These are phyloP conservation scores for Illadopsis cleaveri DNA, from an alignment of 2,113 vertebrate genomes.

Conservation along the genomic window DNA sequence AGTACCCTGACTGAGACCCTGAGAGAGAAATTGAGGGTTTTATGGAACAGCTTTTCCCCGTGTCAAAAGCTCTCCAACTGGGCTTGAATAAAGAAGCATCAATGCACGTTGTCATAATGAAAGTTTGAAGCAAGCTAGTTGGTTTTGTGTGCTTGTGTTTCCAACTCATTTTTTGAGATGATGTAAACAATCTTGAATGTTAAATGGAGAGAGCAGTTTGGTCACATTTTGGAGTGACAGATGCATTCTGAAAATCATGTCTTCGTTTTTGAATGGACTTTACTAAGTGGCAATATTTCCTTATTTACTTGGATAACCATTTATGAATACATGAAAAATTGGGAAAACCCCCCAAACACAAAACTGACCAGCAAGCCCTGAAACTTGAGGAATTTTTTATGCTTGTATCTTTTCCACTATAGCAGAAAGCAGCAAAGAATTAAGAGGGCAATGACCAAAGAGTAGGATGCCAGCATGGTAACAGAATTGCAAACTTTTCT, in stretches of 20 bases:
- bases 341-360: fast-evolving
- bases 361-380: not conserved
- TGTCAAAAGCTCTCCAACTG: not conserved
- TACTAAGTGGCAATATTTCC: not conserved
- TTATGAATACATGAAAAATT: not conserved
- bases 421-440: not conserved
- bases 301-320: not conserved
- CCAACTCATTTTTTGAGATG: not conserved
- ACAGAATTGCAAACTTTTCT: not conserved
- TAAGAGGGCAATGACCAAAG: not conserved
- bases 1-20: not conserved
- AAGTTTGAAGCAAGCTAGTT: not conserved
- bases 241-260: fast-evolving
- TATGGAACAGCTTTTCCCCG: not conserved
- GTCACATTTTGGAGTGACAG: not conserved
- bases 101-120: not conserved
- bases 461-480: not conserved
- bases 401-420: not conserved
- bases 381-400: not conserved
- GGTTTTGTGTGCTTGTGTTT: not conserved
- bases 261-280: not conserved
- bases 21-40: not conserved
- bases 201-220: not conserved
- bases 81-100: not conserved
- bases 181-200: not conserved